Evolutionary conservation across 2,888 invertebrate genomes (phyloP), one percentile per base, ranked within the genome.

Genomic region (Hololepta plana): DNA sequence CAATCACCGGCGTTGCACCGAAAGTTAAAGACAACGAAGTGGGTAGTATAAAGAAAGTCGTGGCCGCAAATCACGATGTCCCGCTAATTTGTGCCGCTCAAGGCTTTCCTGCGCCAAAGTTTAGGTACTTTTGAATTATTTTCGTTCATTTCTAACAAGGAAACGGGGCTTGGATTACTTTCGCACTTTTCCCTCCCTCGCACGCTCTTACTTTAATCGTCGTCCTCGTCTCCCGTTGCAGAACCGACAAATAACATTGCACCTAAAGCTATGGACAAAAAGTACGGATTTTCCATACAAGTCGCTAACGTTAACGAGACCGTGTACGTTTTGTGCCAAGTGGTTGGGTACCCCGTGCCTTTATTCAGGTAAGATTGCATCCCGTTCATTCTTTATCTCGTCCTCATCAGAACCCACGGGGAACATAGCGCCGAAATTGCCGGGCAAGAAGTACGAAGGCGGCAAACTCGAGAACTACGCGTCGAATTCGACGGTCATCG

Each of bases 301-400:
- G 26, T 29, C 7, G 19, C 28, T 3, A 15, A 24, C 12, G 10
- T 21, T 6, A 23, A 47, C 31, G 53, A 55, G 39, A 53, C 59
- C 38, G 60, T 64, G 33, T 67, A 69, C 42, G 55, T 77, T 51
- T 62, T 67, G 41, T 76, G 76, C 51, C 68, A 71, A 49, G 67
- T 72, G 37, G 65, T 70, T 46, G 72, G 69, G 45, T 74, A 62
- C 50, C 76, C 77, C 34, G 65, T 67, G 35, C 76, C 76, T 35
- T 45, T 65, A 41, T 73, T 67, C 66, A 74, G 75, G 76, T 75
- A 66, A 57, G 59, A 60, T 33, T 15, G 17, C n/a, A 20, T 12
- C n/a, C n/a, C 11, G 17, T 16, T 12, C 8, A 3, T 28, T 7
- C 12, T 30, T 25, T 12, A 25, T 15, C n/a, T 16, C 8, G 27